A percentile compares a stretch with the other conserved stretches of the same genome.
These are phyloP conservation scores for Eudemis profundana DNA, from an alignment of 2,888 invertebrate genomes.

Conservation along the genomic window DNA sequence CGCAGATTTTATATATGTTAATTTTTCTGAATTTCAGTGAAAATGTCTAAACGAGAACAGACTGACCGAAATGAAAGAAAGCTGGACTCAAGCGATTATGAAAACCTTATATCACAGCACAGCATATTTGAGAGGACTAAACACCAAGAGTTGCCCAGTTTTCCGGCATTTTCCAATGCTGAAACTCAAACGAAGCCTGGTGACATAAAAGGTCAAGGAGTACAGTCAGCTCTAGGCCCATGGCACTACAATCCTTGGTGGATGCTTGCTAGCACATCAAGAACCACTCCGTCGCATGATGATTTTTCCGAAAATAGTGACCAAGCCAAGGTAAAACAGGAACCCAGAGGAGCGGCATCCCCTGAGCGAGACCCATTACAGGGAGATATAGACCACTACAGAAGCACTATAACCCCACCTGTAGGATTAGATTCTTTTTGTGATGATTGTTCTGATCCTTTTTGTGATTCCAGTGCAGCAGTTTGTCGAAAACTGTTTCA, in stretches of 20 bases:
- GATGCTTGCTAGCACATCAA: conserved; percentile 82
- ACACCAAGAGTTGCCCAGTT: conserved; percentile 79
- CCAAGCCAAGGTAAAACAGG: conserved; percentile 79
- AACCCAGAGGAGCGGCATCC: conserved; percentile 74
- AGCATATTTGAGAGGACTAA: conserved; percentile 81
- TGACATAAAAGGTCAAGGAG: conserved; percentile 74
- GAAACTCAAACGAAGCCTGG: conserved; percentile 82
- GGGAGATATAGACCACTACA: conserved; percentile 69
- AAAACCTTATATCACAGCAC: conserved; percentile 80
- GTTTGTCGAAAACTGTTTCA: conserved; percentile 82
- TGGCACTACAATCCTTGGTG: conserved; percentile 85
- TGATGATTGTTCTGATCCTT: conserved; percentile 83
- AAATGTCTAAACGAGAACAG: conserved; percentile 82
- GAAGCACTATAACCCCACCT: conserved; percentile 73
- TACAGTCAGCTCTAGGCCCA: conserved; percentile 73
- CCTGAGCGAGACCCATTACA: conserved; percentile 77
- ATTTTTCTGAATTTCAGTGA: conserved; percentile 46
- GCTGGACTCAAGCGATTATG: conserved; percentile 80
- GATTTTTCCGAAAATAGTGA: conserved; percentile 78
- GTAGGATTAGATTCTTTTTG: conserved; percentile 79
- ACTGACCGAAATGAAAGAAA: conserved; percentile 79
- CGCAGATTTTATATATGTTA: not conserved
- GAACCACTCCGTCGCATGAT: conserved; percentile 76
- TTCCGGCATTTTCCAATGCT: conserved; percentile 82
- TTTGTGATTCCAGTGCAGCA: conserved; percentile 78